Evolutionary conservation across 1,140 invertebrate genomes (phyloP).

Genomic region (Drosophila sp.): DNA sequence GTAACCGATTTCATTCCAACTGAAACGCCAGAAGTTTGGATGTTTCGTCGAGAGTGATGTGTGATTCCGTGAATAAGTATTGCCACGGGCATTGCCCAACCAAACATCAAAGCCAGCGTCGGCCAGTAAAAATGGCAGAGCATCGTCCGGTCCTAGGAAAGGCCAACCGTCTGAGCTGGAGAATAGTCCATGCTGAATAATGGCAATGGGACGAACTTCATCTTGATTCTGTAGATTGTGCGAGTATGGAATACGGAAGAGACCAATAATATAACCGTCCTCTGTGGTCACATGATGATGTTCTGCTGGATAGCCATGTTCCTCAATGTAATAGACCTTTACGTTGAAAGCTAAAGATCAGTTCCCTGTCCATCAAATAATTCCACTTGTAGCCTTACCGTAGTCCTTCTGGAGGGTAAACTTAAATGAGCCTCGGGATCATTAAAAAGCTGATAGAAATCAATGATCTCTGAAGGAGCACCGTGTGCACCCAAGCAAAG

Average conservation of each 20-base stretch:
- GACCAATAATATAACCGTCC: constrained; percentile 84
- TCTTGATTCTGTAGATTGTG: constrained; percentile 41
- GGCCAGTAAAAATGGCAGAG: constrained; percentile 85
- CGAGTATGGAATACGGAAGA: constrained; percentile 84
- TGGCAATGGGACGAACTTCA: constrained; percentile 81
- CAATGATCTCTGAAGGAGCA: neutral
- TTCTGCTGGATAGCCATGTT: constrained; percentile 84
- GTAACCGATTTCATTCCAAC: constrained; percentile 88
- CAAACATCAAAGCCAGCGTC: constrained; percentile 89
- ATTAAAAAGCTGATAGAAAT: constrained; percentile 46
- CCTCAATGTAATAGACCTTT: constrained; percentile 29
- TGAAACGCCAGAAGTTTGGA: constrained; percentile 83
- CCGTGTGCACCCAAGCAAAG: neutral
- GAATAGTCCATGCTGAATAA: constrained; percentile 87
- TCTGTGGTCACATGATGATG: constrained; percentile 82
- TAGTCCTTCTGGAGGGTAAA: constrained; percentile 29
- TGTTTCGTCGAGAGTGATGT: constrained; percentile 77
- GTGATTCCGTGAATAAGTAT: constrained; percentile 86
- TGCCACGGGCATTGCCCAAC: constrained; percentile 89
- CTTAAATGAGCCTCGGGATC: constrained; percentile 38
- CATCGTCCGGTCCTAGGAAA: constrained; percentile 82
- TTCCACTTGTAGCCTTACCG: constrained; percentile 25
- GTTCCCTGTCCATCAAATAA: neutral
- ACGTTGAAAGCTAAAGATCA: neutral
- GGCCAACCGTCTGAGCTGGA: constrained; percentile 85